Base-by-base conservation (phyloP, 2,888 invertebrate species). In the Meiosimyza decipiens region DNA sequence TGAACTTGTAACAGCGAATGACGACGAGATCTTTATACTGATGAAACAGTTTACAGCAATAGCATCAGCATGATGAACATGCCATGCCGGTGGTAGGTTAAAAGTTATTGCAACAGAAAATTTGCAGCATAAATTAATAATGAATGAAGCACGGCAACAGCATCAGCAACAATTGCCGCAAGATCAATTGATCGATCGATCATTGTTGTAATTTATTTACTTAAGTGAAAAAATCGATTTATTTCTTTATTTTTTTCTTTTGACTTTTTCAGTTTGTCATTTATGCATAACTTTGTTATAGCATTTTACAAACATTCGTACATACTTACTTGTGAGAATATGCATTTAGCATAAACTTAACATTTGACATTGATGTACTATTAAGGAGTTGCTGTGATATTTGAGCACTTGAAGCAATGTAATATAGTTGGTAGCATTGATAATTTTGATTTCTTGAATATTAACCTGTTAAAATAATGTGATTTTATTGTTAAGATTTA, bases 241-340 rank as follows among this genome's bases (percentile, higher is more conserved):
- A 55, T 66, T 74, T 65, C 74, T 71, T 71, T 28, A 28, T 28
- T 74, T 74, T 70, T 73, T 73, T 66, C 71, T 49, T 73, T 68
- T 71, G 22, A 33, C 9, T 66, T 7, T 28, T 62, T 59, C 16
- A 59, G 18, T 40, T 28, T 59, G 9, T 49, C 15, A 51, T 59
- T 16, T 22, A 4, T n/a, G n/a, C 15, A 15, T 69, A 57, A 7
- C 40, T 40, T 9, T 40, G 7, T 7, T 7, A 7, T 40, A 3
- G 6, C 40, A 4, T 40, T 22, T 22, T 22, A 22, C 22, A 22
- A 2, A 2, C 22, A 22, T 22, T 22, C 22, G 2, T 22, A 22
- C 40, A 40, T 40, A 7, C 7, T 7, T 40, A 40, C 40, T 7
- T 40, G 40, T 40, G 40, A 40, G 7, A 40, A 40, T 7, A 40